Conservation (phyloP, 2,888 invertebrate species). For the Merodon equestris region DNA sequence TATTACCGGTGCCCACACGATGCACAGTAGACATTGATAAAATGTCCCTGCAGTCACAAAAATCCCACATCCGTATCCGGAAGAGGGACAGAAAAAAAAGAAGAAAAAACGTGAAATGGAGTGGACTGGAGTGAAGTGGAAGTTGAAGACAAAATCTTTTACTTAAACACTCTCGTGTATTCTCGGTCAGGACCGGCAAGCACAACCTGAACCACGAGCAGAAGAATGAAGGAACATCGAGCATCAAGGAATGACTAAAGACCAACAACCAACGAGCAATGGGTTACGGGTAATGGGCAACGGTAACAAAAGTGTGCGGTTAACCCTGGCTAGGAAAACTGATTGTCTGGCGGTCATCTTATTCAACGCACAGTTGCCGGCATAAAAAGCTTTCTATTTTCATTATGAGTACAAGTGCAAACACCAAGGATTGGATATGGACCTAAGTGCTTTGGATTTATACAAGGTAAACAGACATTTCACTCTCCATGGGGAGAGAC, state of each 20-base stretch:
- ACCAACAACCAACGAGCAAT: slow-evolving; percentile 32
- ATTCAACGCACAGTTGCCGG: slow-evolving; percentile 65
- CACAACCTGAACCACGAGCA: slow-evolving; percentile 65
- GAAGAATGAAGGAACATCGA: slow-evolving; percentile 46
- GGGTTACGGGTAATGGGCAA: slow-evolving; percentile 14
- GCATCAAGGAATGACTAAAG: slow-evolving; percentile 11
- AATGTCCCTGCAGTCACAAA: slow-evolving; percentile 68
- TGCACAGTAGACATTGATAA: slow-evolving; percentile 66
- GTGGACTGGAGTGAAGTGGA: background rate
- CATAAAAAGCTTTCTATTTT: slow-evolving; percentile 71
- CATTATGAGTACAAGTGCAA: slow-evolving; percentile 72
- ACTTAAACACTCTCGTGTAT: slow-evolving; percentile 68
- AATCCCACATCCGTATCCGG: slow-evolving; percentile 67
- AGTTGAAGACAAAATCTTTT: slow-evolving; percentile 61
- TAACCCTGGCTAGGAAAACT: slow-evolving; percentile 39
- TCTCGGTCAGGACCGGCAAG: slow-evolving; percentile 33
- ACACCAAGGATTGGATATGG: slow-evolving; percentile 69
- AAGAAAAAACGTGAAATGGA: slow-evolving; percentile 1
- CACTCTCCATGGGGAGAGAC: slow-evolving; percentile 58
- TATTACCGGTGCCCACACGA: slow-evolving; percentile 68
- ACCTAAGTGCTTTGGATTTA: slow-evolving; percentile 70
- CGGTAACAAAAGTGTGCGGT: slow-evolving; percentile 68
- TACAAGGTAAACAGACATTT: slow-evolving; percentile 70
- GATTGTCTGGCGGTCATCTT: slow-evolving; percentile 69
- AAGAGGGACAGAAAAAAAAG: slow-evolving; percentile 28